These are phyloP conservation scores for Zygogramma bicolorata DNA, from an alignment of 2,888 invertebrate species.

Conservation along the genomic window DNA sequence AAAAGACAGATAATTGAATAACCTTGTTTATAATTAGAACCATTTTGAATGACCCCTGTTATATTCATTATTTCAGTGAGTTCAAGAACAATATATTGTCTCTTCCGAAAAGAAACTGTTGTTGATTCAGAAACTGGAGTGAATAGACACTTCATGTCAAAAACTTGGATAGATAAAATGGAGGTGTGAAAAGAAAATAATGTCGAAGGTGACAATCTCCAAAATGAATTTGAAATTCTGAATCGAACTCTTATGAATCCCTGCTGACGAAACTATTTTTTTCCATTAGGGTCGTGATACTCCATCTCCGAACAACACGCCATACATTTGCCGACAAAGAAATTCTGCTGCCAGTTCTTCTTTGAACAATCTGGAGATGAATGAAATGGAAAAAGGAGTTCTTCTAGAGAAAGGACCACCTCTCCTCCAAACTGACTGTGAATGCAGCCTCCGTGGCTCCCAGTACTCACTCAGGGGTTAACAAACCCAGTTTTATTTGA, in stretches of 20 bases:
- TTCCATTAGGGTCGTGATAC: slow-evolving; percentile 71
- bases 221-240: slow-evolving; percentile 20
- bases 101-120: background rate
- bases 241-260: slow-evolving; percentile 11
- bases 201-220: background rate
- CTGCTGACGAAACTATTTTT: background rate
- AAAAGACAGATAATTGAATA: too few species aligned
- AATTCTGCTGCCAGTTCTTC: slow-evolving; percentile 71
- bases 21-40: too few species aligned
- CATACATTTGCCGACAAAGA: slow-evolving; percentile 85
- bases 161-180: background rate
- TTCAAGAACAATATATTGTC: background rate
- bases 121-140: background rate
- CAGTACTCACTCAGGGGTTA: slow-evolving; percentile 49
- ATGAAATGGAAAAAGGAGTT: slow-evolving; percentile 69
- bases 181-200: background rate
- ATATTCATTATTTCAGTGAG: background rate
- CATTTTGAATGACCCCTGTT: too few species aligned
- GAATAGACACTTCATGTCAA: background rate
- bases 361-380: slow-evolving; percentile 65
- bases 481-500: background rate
- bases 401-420: slow-evolving; percentile 60
- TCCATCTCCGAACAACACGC: slow-evolving; percentile 83
- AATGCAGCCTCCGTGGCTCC: slow-evolving; percentile 50
- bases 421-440: slow-evolving; percentile 50